Conservation (phyloP, 2,888 invertebrate species). For the Drosophila histrio region DNA sequence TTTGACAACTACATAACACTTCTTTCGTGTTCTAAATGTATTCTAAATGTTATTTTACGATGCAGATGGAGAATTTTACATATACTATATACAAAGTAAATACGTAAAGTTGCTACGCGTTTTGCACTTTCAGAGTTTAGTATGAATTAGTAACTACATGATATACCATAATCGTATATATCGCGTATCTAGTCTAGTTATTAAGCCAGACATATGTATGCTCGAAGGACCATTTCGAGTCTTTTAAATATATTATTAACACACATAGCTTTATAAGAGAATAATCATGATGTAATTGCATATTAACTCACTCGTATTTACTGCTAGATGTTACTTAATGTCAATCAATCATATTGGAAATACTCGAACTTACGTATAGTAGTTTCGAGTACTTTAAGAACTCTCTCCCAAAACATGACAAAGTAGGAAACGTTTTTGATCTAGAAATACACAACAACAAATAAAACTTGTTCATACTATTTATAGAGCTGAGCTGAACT, state of each 20-base stretch:
- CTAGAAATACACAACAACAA: constrained; percentile 13
- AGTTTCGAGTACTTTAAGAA: constrained; percentile 32
- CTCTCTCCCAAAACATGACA: constrained; percentile 54
- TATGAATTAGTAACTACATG: constrained; percentile 33
- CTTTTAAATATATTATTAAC: not conserved
- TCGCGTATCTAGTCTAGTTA: no score
- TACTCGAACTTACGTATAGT: constrained; percentile 3
- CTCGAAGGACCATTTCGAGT: constrained; percentile 7
- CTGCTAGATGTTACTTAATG: constrained; percentile 48
- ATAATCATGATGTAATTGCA: constrained; percentile 27
- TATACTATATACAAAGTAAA: constrained; percentile 26
- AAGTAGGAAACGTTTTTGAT: constrained; percentile 36
- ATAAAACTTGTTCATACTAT: constrained; percentile 30
- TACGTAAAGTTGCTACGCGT: constrained; percentile 47
- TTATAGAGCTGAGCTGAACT: constrained; percentile 1
- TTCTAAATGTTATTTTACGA: constrained; percentile 61
- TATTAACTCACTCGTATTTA: constrained; percentile 30
- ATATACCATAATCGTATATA: constrained; percentile 27
- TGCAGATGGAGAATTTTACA: constrained; percentile 29
- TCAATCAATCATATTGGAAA: constrained; percentile 53
- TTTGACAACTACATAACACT: constrained; percentile 40
- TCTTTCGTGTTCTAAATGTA: constrained; percentile 72
- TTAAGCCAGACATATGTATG: constrained; percentile 8
- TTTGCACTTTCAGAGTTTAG: constrained; percentile 75
- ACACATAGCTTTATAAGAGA: constrained; percentile 31